Percentiles rank a stretch among this genome's conserved stretches.
phyloP scores from a whole-genome alignment of 1,140 invertebrate species.

The Samia ricini region DNA sequence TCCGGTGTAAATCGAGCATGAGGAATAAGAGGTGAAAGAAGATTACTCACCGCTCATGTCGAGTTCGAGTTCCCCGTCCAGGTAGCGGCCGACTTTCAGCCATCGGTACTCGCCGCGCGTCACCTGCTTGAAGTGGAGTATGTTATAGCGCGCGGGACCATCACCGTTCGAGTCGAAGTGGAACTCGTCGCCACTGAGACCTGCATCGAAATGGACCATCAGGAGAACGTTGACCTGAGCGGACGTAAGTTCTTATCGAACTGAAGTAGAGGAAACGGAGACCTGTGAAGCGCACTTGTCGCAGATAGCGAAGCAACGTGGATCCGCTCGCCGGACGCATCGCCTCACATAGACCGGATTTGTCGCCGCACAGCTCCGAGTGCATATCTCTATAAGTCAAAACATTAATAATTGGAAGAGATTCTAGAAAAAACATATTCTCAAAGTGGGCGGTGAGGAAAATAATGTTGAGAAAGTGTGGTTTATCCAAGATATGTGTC shows the following conservation, averaged over 20 bases:
- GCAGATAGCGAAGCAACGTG: conserved; percentile 88
- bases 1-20: no score
- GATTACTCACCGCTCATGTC: conserved; percentile 84
- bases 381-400: conserved; percentile 87
- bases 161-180: conserved; percentile 93
- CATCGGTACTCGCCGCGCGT: conserved; percentile 86
- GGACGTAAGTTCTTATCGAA: not conserved
- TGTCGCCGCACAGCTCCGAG: conserved; percentile 84
- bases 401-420: not conserved
- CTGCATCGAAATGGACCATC: conserved; percentile 63
- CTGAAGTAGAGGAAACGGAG: not conserved
- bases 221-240: not conserved
- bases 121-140: conserved; percentile 95
- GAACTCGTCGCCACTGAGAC: conserved; percentile 93
- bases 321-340: conserved; percentile 94
- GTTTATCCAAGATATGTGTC: conserved; percentile 24
- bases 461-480: no score
- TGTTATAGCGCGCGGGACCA: conserved; percentile 95
- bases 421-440: no score
- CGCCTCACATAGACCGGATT: conserved; percentile 86
- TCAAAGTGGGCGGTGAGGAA: not conserved
- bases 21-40: not conserved
- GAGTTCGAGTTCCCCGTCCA: conserved; percentile 87
- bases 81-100: conserved; percentile 91
- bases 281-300: conserved; percentile 82